Evolutionary conservation across 2,113 vertebrate genomes (phyloP), one percentile per base, ranked within the genome.

Genomic region (Lophotis ruficrista): DNA sequence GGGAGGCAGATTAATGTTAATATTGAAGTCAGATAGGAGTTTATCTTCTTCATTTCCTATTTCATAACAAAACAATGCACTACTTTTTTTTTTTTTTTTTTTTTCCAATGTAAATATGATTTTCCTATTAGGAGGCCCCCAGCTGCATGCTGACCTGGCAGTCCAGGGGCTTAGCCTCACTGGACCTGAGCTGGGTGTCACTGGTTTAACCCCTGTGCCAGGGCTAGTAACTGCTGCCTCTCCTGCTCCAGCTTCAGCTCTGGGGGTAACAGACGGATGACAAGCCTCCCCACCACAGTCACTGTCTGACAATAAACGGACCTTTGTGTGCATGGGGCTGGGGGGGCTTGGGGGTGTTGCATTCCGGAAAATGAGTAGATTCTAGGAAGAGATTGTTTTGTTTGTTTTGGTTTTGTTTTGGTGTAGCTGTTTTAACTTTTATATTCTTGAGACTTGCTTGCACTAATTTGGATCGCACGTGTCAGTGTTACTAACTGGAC

Each of bases 1-100:
- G 9, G 27, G 12, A 65, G 19, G 14, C 21, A 69, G 25, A 51
- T 56, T 35, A 79, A 65, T 65, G 15, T 75, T 70, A 13, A 6
- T 30, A 7, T 41, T 79, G 18, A 77, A 54, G 21, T 88, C 58
- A 84, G 25, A 31, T 31, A 61, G 6, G 7, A 72, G 5, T 69
- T 94, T 85, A 53, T 81, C 14, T 62, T 69, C 38, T 68, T 57
- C 7, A 35, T 69, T 65, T 70, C 58, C 43, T 47, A 47, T 61
- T 89, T 89, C 25, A 45, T 30, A 56, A 30, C 12, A 80, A 53
- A 81, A 51, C 5, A 56, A 31, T 18, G 6, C 16, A 50, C 16
- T 14, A 51, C 2, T 0, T 0, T 37, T 53, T 54, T 37, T 35
- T 37, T 53, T 50, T 3, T 30, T 9, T n/a, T n/a, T n/a, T n/a